Conservation (phyloP, 2,113 vertebrate genomes). For the Tachysurus vachellii region DNA sequence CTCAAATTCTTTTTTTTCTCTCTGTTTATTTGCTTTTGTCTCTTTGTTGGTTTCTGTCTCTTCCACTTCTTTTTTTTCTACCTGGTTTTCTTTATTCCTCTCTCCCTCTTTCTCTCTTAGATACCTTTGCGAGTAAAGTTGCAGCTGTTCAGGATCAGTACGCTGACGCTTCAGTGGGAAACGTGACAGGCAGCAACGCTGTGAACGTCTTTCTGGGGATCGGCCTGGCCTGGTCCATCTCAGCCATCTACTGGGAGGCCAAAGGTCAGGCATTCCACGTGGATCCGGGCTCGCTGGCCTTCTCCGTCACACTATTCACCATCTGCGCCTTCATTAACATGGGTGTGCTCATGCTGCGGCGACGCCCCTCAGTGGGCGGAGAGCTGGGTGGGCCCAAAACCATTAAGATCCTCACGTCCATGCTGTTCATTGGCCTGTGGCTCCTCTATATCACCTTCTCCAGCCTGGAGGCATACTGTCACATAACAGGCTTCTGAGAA, state of each 20-base stretch:
- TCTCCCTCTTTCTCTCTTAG: slow-evolving; percentile 59
- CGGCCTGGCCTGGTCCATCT: slow-evolving; percentile 88
- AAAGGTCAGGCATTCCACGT: slow-evolving; percentile 82
- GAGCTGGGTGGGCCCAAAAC: slow-evolving; percentile 83
- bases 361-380: slow-evolving; percentile 83
- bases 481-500: slow-evolving; percentile 84
- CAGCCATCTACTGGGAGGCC: slow-evolving; percentile 85
- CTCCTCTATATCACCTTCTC: slow-evolving; percentile 87
- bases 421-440: slow-evolving; percentile 85
- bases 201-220: slow-evolving; percentile 92
- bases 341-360: slow-evolving; percentile 81
- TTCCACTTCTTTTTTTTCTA: neutral
- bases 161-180: slow-evolving; percentile 87
- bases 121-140: slow-evolving; percentile 92
- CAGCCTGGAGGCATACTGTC: slow-evolving; percentile 90
- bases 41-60: neutral
- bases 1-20: neutral
- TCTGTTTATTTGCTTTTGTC: no score
- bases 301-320: slow-evolving; percentile 93
- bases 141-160: slow-evolving; percentile 88
- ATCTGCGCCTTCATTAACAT: slow-evolving; percentile 87
- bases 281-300: slow-evolving; percentile 85
- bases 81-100: neutral
- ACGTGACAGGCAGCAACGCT: slow-evolving; percentile 89
- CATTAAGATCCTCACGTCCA: slow-evolving; percentile 77